These are phyloP conservation scores for Clarias magur DNA, from an alignment of 2,113 vertebrate species.

Conservation along the genomic window DNA sequence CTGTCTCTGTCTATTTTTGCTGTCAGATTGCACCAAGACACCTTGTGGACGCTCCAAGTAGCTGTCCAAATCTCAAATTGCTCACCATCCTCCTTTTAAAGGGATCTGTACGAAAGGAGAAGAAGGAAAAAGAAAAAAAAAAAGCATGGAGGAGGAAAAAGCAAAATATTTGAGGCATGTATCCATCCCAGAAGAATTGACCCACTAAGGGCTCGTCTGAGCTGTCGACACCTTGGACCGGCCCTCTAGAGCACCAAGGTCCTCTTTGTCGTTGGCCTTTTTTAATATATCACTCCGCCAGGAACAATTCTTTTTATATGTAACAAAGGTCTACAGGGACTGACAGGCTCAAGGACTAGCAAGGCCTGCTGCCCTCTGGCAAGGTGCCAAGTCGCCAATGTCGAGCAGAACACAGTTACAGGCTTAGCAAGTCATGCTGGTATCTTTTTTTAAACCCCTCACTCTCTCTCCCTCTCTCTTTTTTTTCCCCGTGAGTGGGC, in stretches of 20 bases:
- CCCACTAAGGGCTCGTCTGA: slow-evolving; percentile 65
- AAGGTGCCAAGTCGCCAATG: slow-evolving; percentile 68
- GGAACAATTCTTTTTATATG: slow-evolving; percentile 76
- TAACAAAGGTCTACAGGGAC: slow-evolving; percentile 73
- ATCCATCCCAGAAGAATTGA: slow-evolving; percentile 67
- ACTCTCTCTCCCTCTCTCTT: slow-evolving; percentile 23
- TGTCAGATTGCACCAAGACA: slow-evolving; percentile 33
- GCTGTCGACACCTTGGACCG: slow-evolving; percentile 49
- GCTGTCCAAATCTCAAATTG: slow-evolving; percentile 68
- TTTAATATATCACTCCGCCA: slow-evolving; percentile 75
- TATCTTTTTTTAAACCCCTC: slow-evolving; percentile 58
- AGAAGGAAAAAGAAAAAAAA: slow-evolving; percentile 15
- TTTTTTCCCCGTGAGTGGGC: slow-evolving; percentile 57
- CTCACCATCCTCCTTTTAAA: slow-evolving; percentile 65
- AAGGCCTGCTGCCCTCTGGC: slow-evolving; percentile 75
- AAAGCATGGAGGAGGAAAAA: background rate
- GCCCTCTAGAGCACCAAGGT: slow-evolving; percentile 43
- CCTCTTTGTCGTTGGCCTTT: slow-evolving; percentile 67
- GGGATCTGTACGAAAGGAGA: slow-evolving; percentile 67
- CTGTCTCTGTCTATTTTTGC: slow-evolving; percentile 42
- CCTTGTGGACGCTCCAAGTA: slow-evolving; percentile 63
- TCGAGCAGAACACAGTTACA: slow-evolving; percentile 58
- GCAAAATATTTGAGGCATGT: slow-evolving; percentile 62
- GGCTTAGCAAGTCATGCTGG: slow-evolving; percentile 76
- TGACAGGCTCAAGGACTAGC: slow-evolving; percentile 55